Conservation (phyloP, 2,797 vertebrate species). For the Xerus rutilus region DNA sequence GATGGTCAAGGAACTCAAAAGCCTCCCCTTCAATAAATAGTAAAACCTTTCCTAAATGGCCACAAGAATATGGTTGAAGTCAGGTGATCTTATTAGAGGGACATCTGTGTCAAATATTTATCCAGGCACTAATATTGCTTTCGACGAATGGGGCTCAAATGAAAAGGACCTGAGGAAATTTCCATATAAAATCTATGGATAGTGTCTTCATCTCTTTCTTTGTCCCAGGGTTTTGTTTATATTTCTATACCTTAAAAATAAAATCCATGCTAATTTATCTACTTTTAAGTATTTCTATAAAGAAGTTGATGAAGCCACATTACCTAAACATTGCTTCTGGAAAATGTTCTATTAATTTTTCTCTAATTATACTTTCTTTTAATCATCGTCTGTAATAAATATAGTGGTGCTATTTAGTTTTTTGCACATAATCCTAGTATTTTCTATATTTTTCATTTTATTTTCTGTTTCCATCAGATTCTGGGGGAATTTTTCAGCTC, state of each 20-base stretch:
- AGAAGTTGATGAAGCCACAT: neutral
- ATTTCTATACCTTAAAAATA: neutral
- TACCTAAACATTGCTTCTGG: neutral
- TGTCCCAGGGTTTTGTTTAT: neutral
- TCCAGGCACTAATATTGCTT: neutral
- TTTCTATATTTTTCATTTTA: neutral
- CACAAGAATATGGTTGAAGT: neutral
- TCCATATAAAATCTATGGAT: neutral
- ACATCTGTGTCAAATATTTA: neutral
- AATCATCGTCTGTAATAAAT: neutral
- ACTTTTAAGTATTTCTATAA: neutral
- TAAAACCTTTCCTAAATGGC: neutral
- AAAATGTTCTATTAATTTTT: neutral
- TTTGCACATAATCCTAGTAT: neutral
- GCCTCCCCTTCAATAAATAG: neutral
- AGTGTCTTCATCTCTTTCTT: neutral
- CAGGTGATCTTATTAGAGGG: neutral
- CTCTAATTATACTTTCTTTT: neutral
- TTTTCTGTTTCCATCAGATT: slow-evolving; percentile 11
- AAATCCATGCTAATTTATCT: neutral
- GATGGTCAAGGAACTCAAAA: neutral
- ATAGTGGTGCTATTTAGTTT: neutral
- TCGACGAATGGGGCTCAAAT: neutral
- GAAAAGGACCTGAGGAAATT: neutral
- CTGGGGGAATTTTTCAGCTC: neutral